Base-by-base conservation (phyloP, 2,113 vertebrate genomes). In the human (Homo sapiens) region DNA sequence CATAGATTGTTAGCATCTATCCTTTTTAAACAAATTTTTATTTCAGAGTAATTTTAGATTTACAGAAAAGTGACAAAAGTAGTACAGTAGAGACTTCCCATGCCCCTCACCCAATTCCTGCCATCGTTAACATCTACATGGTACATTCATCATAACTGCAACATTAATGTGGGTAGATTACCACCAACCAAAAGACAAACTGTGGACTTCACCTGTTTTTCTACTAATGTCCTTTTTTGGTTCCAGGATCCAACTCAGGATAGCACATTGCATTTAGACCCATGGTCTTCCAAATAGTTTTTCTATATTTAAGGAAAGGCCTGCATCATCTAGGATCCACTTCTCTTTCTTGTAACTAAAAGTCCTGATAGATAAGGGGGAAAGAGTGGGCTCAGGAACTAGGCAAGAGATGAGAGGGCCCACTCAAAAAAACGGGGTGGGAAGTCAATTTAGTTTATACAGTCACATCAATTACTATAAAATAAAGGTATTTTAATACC, bases 11-110 rank as follows among this genome's bases (percentile, higher is more conserved):
- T 9, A 75, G 64, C 23, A 64, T 83, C 45, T 70, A 11, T 80
- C 40, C 86, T 83, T 80, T 78, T 64, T 59, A 30, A 89, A 50
- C 72, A 55, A 90, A 57, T 14, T n/a, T 72, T 59, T 13, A 38
- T 89, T 87, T 86, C 35, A n/a, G 55, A 78, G 83, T 83, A 87
- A 90, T 35, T 86, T 92, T 48, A 85, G 48, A 61, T 50, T 75
- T 73, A 30, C 76, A 75, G 8, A 94, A 73, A 95, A 89, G n/a
- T 91, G 55, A 85, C 30, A 55, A 61, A 93, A 95, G 48, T 25
- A 48, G 8, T 20, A 75, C 18, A 89, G 61, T 32, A 64, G 22
- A 66, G 40, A 64, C 25, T 94, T 82, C 30, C 89, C 79, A 48
- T 55, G n/a, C 6, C 20, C 7, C n/a, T 55, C 18, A 89, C 18